Evolutionary conservation across 2,888 invertebrate species (phyloP), one percentile per base, ranked within the genome.

Genomic region (Axea sp.): DNA sequence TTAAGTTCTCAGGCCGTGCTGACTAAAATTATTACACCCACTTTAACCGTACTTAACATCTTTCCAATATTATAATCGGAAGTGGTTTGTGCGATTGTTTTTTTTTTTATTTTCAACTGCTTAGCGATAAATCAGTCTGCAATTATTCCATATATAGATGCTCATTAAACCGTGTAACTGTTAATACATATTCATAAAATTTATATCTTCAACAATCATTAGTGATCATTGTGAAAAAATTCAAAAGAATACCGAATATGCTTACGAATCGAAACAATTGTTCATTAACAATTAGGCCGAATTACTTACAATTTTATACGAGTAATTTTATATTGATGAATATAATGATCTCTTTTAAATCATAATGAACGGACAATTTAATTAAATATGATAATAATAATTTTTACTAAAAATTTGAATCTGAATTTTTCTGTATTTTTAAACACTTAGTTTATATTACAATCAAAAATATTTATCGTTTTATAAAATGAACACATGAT

Each of bases 1-100:
- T 75, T 68, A 72, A 71, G 67, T 64, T 49, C 49, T 57, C 47
- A 41, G 67, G 33, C 59, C 59, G 35, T 39, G 55, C 68, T 8
- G 47, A 15, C 57, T 57, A 64, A 75, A 71, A 75, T 68, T 72
- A 72, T 72, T 72, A 75, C 51, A 65, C 75, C 49, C 24, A 47
- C 65, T 71, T 55, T 53, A 39, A 9, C 62, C 49, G 55, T 33
- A 31, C 71, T 71, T 49, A 73, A 68, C 73, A 62, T 62, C 62
- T 60, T 67, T 67, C 49, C 55, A 59, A 67, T 39, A 43, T 62
- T 62, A 68, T 62, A 49, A 57, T 72, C 53, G 59, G 19, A 53
- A 59, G 64, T 71, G 51, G 45, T 69, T 62, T 47, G 53, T 37
- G 53, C 30, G 47, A 69, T 55, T 55, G 35, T 41, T 30, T 69